Conservation (phyloP, 30 jellyfish, hydroid and myxozoan species). For the Aurelia aurita complex sp. Pacific region DNA sequence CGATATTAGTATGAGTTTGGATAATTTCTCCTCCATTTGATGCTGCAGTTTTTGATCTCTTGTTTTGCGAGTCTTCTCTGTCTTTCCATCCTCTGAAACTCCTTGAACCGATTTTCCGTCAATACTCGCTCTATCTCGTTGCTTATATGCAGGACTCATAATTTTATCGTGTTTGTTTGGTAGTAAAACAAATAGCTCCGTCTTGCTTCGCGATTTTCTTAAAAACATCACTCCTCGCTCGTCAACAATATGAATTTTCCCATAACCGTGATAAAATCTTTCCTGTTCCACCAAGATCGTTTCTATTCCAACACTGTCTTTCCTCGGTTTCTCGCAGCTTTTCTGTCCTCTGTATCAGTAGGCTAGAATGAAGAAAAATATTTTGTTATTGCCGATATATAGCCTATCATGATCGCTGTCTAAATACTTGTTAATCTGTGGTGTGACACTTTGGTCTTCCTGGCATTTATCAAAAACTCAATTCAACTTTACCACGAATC, state of each 20-base stretch:
- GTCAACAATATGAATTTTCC: not conserved
- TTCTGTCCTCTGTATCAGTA: too few species aligned
- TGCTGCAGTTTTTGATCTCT: not conserved
- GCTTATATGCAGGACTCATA: slow-evolving; percentile 3
- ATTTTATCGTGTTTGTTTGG: slow-evolving; percentile 28
- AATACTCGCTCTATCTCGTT: not conserved
- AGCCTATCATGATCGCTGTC: too few species aligned
- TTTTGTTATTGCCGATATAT: not conserved
- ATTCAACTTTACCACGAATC: too few species aligned
- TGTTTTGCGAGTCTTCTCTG: not conserved
- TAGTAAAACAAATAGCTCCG: slow-evolving; percentile 27
- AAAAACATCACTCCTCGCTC: slow-evolving; percentile 12
- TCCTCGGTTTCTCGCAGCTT: not conserved
- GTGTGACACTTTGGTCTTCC: too few species aligned
- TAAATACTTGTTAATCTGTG: too few species aligned
- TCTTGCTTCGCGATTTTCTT: slow-evolving; percentile 27
- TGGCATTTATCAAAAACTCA: too few species aligned
- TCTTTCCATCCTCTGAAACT: not conserved
- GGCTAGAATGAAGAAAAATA: too few species aligned
- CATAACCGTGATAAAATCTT: not conserved
- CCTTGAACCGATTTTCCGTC: not conserved
- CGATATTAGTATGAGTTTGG: slow-evolving; percentile 1
- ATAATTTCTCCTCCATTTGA: not conserved
- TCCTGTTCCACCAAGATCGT: not conserved
- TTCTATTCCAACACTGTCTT: not conserved